Evolutionary conservation across 35 echinoderm and acorn worm genomes (phyloP), one percentile per base, ranked within the genome.

Genomic region (Nesometra sesokonis): DNA sequence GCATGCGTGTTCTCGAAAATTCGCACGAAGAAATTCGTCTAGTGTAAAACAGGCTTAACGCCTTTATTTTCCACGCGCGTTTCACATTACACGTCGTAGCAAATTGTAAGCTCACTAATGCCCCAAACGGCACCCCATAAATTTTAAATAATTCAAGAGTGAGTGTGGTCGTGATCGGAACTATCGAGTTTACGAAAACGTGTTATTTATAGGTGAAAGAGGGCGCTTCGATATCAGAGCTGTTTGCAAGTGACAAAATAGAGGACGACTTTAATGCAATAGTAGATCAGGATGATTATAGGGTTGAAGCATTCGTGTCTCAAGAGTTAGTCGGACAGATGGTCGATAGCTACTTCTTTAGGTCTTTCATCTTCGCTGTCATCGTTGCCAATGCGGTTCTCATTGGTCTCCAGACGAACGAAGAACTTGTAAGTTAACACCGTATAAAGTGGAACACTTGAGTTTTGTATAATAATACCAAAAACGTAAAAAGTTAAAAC

Each of bases 251-350:
- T 32, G 96, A 99, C 57, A 89, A 94, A 35, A 38, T 88, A 8
- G 96, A 92, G 46, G 93, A 99, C 35, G 93, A 99, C 77, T 99
- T 94, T 36, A 94, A 92, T 83, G 90, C 94, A 0, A 86, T 99
- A 29, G 96, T 99, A 0, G 93, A 99, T 32, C 89, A 90, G 57
- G 96, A 99, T 83, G 96, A 99, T 79, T 90, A 99, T 30, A 86
- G 96, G 27, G 96, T 99, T 36, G 96, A 94, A 32, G 90, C 94
- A 35, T 85, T 99, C 35, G 96, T 99, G 19, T 99, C 96, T 11
- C 92, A 99, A 91, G 93, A 94, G 31, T 78, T 99, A 33, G 96
- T 99, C 11, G 93, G 96, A 27, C 85, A 86, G 31, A 88, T 99
- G 96, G 96, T 99, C 13, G 96, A 99, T 35, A 93, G 96, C 33